These are phyloP conservation scores for Pelodiscus sinensis DNA, from an alignment of 2,113 vertebrate species.

Conservation along the genomic window DNA sequence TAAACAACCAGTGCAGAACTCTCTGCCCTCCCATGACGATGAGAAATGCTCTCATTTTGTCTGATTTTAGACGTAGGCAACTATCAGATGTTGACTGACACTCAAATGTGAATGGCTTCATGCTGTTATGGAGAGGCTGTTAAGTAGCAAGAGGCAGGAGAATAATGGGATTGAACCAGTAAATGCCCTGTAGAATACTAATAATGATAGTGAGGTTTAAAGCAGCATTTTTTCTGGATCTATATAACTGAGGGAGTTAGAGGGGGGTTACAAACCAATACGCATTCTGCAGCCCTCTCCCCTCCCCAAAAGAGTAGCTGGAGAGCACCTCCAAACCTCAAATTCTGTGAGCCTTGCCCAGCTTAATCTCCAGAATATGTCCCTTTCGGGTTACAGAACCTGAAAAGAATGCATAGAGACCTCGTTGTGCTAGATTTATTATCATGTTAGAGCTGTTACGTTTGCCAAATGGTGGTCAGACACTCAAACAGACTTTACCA, in stretches of 20 bases:
- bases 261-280: background rate
- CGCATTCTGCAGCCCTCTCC: background rate
- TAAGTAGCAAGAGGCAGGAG: background rate
- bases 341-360: background rate
- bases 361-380: background rate
- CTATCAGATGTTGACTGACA: background rate
- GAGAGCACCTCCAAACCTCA: slow-evolving; percentile 3
- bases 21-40: background rate
- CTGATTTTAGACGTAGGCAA: background rate
- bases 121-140: background rate
- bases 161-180: background rate
- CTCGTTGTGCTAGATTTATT: background rate
- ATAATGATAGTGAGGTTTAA: background rate
- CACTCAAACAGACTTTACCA: slow-evolving; percentile 33
- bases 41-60: background rate
- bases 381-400: slow-evolving; percentile 23
- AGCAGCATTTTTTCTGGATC: background rate
- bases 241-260: background rate
- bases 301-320: background rate
- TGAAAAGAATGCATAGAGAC: slow-evolving; percentile 18
- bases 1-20: background rate
- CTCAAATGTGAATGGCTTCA: background rate
- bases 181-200: background rate
- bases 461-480: slow-evolving; percentile 38
- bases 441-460: background rate